phyloP scores from a whole-genome alignment of 2,797 vertebrate species.

The Coregonus ussuriensis region DNA sequence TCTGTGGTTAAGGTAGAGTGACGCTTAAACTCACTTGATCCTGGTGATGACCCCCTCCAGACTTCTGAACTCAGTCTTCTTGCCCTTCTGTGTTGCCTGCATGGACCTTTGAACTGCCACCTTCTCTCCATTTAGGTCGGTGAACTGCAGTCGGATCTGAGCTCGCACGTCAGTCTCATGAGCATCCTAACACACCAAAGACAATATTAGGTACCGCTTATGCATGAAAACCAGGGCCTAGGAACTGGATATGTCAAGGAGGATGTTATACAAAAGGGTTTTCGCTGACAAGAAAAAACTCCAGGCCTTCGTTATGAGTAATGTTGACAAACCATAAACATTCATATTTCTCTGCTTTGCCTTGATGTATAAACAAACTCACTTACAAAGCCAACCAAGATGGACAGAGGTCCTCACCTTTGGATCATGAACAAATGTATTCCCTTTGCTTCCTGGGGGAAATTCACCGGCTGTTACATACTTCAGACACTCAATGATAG shows the following conservation, averaged over 20 bases:
- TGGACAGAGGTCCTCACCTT: conserved; percentile 79
- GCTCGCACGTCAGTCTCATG: conserved; percentile 94
- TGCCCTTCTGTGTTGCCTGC: conserved; percentile 92
- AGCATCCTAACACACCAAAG: conserved; percentile 67
- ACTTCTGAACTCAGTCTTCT: conserved; percentile 91
- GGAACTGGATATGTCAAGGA: too few species aligned
- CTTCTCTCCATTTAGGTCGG: conserved; percentile 85
- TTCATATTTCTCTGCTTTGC: too few species aligned
- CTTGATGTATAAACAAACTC: background rate
- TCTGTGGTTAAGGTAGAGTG: background rate
- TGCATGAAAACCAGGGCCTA: background rate
- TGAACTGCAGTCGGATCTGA: conserved; percentile 91
- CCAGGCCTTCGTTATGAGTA: background rate
- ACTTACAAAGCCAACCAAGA: background rate
- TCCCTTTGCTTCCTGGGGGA: conserved; percentile 95
- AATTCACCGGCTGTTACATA: conserved; percentile 94
- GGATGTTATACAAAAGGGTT: too few species aligned
- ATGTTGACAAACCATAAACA: background rate
- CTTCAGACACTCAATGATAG: conserved; percentile 96
- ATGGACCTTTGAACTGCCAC: conserved; percentile 91
- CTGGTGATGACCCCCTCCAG: conserved; percentile 92
- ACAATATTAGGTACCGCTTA: background rate
- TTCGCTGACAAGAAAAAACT: too few species aligned
- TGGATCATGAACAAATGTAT: conserved; percentile 96
- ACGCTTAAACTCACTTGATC: conserved; percentile 77